Conservation (phyloP, 2,888 invertebrate genomes). For the Xestia xanthographa region DNA sequence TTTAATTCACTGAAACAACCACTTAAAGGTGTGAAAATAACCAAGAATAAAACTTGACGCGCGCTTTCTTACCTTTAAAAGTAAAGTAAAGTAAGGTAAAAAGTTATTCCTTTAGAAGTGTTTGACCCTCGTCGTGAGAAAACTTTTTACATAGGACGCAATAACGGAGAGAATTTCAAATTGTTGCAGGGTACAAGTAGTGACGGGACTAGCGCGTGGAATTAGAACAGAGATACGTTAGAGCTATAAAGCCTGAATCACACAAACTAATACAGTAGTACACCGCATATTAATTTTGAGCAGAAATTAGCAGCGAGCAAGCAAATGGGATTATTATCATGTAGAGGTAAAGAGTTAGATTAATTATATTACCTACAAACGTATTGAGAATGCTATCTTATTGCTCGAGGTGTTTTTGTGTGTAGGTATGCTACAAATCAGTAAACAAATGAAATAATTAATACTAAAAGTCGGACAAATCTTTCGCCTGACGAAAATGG, state of each 20-base stretch:
- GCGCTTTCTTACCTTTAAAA: conserved; percentile 55
- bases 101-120: conserved; percentile 58
- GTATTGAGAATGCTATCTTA: neutral
- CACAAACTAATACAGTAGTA: neutral
- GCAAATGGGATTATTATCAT: neutral
- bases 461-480: no score
- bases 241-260: neutral
- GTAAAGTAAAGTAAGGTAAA: conserved; percentile 61
- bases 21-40: conserved; percentile 33
- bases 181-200: conserved; percentile 46
- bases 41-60: conserved; percentile 38
- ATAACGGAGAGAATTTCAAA: conserved; percentile 60
- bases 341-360: neutral
- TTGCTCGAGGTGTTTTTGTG: no score
- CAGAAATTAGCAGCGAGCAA: neutral
- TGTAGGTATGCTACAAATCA: no score
- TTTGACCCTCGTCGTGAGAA: conserved; percentile 60
- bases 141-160: conserved; percentile 59
- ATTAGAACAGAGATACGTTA: conserved; percentile 11
- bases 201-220: conserved; percentile 7
- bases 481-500: neutral
- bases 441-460: no score
- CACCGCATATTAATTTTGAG: neutral
- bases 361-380: neutral
- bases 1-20: conserved; percentile 38